Conservation (phyloP, 2,888 invertebrate species). For the Nycteola revayana region DNA sequence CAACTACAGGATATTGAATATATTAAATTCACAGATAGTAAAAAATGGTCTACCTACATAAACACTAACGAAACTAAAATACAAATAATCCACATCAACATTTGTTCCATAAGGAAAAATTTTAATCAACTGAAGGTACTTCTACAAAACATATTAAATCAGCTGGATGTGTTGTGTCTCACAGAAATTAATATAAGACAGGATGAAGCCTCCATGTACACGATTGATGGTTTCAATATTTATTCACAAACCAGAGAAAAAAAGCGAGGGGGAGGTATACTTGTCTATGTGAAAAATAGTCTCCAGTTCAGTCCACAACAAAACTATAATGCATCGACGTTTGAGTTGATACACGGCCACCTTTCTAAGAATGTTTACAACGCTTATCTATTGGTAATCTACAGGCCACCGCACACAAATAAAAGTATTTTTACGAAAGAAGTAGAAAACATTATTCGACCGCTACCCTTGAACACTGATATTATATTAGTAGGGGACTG, state of each 20-base stretch:
- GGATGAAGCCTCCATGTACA: not conserved
- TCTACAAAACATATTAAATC: not conserved
- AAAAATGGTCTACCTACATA: not conserved
- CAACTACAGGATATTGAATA: slow-evolving; percentile 1
- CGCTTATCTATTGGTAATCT: not conserved
- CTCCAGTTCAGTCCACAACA: not conserved
- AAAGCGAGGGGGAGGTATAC: slow-evolving; percentile 2
- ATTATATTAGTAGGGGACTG: slow-evolving; percentile 2
- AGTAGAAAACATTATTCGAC: not conserved
- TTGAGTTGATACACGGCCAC: slow-evolving; percentile 1
- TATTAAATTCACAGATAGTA: not conserved
- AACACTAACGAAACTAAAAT: not conserved
- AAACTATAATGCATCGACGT: not conserved
- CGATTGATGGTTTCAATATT: not conserved
- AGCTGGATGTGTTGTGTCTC: slow-evolving; percentile 1
- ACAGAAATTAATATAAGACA: slow-evolving; percentile 3
- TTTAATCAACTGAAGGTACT: slow-evolving; percentile 1
- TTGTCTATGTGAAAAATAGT: slow-evolving; percentile 1
- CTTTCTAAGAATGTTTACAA: not conserved
- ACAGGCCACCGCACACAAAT: slow-evolving; percentile 4
- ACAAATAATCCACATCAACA: slow-evolving; percentile 1
- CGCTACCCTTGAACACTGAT: not conserved
- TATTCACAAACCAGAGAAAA: slow-evolving; percentile 1
- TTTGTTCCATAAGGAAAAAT: slow-evolving; percentile 1
- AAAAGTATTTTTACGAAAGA: not conserved